Base-by-base conservation (phyloP, 2,888 invertebrate genomes). In the Conchocele bisecta region DNA sequence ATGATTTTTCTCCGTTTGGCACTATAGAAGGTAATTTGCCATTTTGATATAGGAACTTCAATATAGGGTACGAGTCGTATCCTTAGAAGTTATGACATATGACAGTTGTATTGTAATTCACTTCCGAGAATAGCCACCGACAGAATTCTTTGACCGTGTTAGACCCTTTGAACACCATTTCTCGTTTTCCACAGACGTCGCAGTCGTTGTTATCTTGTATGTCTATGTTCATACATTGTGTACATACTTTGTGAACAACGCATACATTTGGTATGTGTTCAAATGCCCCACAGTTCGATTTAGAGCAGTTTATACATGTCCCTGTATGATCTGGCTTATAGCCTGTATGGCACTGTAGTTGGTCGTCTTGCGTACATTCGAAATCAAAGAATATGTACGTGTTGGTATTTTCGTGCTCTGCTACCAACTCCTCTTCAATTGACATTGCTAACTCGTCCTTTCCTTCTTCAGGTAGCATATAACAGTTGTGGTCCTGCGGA, bases 61-160 rank as follows among this genome's bases (percentile, higher is more conserved):
- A 44, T 22, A 77, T 71, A 20, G 77, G 77, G 39, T 70, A 74
- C 31, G 59, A 64, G 35, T 70, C 70, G 44, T 75, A 78, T 4
- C 72, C 68, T 66, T 75, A 68, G 37, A 75, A 78, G 41, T 75
- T 75, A 29, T 75, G 71, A 54, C 71, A 78, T 5, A 71, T 37
- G 9, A 65, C 71, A 15, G 63, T 77, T 7, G 73, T 60, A 20
- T 64, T 66, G 15, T 22, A 22, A 39, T 70, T 69, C 35, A 66
- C 60, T 11, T 65, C 75, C 1, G 79, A 69, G 54, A 75, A 73
- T 17, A 73, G 37, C 73, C 70, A 75, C 50, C 65, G 42, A 20
- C 79, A 72, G 61, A 75, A 79, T n/a, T 33, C 20, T n/a, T 63
- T 29, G 22, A 41, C 46, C 5, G 54, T 54, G 17, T 54, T 13